Base-by-base conservation (phyloP, 2,888 invertebrate genomes). In the Agrypnus murinus region DNA sequence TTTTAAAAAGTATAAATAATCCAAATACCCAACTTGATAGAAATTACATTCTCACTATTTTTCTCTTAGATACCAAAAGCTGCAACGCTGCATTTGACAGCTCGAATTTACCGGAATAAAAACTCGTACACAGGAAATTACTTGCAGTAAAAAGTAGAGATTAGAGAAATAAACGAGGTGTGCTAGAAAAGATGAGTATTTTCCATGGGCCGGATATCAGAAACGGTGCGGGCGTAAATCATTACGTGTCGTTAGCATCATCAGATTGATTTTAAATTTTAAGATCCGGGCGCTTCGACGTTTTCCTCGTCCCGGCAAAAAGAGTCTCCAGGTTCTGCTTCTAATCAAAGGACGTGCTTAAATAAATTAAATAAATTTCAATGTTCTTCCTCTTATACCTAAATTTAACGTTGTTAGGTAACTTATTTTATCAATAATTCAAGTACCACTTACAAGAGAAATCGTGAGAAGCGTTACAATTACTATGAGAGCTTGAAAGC, bases 181-280 rank as follows among this genome's bases (percentile, higher is more conserved):
- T 60, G 50, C 38, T 67, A 12, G 66, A 48, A 66, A 50, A 43
- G 60, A 67, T 43, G 67, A 60, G 53, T 25, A 67, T 60, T 60
- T 66, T 50, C 40, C 60, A 43, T 53, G 32, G 32, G 60, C 59
- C 60, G 69, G 65, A 69, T 65, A 55, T 53, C 62, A 58, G 19
- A 32, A 48, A 62, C 60, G 45, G 65, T 68, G 38, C 65, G 68
- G 58, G 72, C 72, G 74, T 77, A 77, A 77, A 77, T 77, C 76
- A 75, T 73, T 70, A 67, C 73, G 62, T 76, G 75, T 77, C 75
- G 73, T 77, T 77, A 72, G 72, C 75, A 77, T 68, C 34, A 19
- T n/a, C 70, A 73, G 74, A 76, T 76, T 76, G 75, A 77, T 77
- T 77, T 73, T 67, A 62, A 77, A 77, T 71, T 75, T 77, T 75